Base-by-base conservation (phyloP, 2,113 vertebrate genomes). In the Syngnathus scovelli region DNA sequence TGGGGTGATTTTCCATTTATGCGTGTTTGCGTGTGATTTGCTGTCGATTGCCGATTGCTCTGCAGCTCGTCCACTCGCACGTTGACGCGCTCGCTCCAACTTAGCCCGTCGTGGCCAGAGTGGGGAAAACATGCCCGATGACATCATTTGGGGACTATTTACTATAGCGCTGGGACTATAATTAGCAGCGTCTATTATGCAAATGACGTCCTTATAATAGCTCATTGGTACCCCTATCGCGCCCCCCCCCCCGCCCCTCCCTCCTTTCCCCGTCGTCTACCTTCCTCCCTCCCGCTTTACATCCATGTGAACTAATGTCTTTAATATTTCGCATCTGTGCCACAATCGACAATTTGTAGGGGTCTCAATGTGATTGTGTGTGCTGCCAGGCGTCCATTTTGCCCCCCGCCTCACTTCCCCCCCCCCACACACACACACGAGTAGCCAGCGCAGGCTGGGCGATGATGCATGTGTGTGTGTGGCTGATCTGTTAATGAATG, bases 361-460 rank as follows among this genome's bases (percentile, higher is more conserved):
- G 56, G 70, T 72, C 49, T 71, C 51, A 18, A 62, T 66, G 70
- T 72, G 74, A 61, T 61, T 70, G 75, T 71, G 71, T 71, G 71
- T 75, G 81, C 83, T 81, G 75, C 78, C 70, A 74, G 85, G 88
- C 90, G 84, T 89, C 90, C 89, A 91, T 91, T 91, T 90, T 89
- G 38, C 55, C 55, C 88, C 78, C 8, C 18, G 7, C 19, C 49
- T n/a, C 49, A 19, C 7, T 13, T 9, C 16, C 48, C 48, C 82
- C 76, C 55, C 23, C 11, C n/a, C n/a, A n/a, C n/a, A n/a, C n/a
- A n/a, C n/a, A n/a, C n/a, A n/a, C n/a, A 75, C 81, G 81, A 16
- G 83, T 16, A 81, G 77, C 77, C 78, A 78, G 27, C 78, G 84
- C 78, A 83, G 70, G 74, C 78, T 78, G 77, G 70, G 51, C 74